Percentiles rank a stretch among this genome's conserved stretches.
Evolutionary conservation across 2,113 vertebrate species (phyloP).

Genomic region (Trichechus manatus): DNA sequence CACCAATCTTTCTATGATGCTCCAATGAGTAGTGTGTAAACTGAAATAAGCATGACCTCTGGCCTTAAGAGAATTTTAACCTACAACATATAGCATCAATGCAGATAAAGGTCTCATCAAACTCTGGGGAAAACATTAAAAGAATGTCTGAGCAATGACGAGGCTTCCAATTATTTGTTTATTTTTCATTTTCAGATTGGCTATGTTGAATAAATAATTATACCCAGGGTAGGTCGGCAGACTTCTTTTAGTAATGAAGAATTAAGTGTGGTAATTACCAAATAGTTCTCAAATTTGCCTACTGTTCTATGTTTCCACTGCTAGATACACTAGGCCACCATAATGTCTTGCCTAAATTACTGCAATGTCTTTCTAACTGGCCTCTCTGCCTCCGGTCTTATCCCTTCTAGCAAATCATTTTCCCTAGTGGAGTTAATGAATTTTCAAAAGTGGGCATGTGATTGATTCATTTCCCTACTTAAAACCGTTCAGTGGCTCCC

Average conservation of each 20-base stretch:
- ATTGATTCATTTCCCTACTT: neutral
- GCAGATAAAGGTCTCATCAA: constrained; percentile 30
- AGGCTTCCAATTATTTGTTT: constrained; percentile 30
- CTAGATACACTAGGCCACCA: neutral
- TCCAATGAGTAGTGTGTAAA: neutral
- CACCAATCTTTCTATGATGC: constrained; percentile 19
- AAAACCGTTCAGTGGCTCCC: neutral
- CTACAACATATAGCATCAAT: neutral
- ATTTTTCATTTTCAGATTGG: constrained; percentile 55
- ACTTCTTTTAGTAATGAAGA: neutral
- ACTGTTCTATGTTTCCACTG: neutral
- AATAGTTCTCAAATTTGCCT: neutral
- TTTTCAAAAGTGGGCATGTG: neutral
- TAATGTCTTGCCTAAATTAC: neutral
- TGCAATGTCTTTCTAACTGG: neutral
- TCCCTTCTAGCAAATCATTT: neutral
- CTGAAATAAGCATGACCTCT: constrained; percentile 43
- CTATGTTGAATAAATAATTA: constrained; percentile 33
- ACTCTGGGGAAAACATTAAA: neutral
- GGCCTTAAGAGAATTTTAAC: constrained; percentile 50
- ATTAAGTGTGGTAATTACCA: neutral
- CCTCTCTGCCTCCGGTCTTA: neutral
- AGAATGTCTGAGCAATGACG: neutral
- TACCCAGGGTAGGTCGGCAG: neutral
- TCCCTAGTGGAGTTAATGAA: neutral